Percentiles rank a stretch among this genome's conserved stretches.
Conservation (phyloP, 2,797 vertebrate species). For the Oreortyx pictus region DNA sequence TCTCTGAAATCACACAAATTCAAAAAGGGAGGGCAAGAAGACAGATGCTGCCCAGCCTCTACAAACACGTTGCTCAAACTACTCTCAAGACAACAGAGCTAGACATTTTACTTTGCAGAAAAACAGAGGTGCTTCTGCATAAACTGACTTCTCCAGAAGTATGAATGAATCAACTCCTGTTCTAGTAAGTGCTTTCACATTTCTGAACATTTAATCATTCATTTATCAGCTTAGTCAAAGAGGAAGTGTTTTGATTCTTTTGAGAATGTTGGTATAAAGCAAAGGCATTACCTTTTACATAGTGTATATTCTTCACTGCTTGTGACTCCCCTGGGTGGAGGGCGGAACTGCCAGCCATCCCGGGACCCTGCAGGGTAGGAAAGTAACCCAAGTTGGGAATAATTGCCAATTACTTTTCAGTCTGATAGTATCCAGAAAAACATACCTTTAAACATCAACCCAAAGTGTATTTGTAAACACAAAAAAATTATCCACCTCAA, state of each 20-base stretch:
- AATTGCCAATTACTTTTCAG: neutral
- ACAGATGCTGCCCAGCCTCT: neutral
- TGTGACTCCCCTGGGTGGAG: slow-evolving; percentile 96
- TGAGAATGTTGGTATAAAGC: neutral
- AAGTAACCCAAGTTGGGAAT: neutral
- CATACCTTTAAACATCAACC: neutral
- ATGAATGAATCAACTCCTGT: neutral
- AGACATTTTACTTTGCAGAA: neutral
- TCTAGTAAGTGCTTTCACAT: neutral
- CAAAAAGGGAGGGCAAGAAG: neutral
- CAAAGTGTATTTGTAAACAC: neutral
- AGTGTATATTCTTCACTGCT: slow-evolving; percentile 99
- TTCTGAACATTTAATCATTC: neutral
- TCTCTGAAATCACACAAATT: neutral
- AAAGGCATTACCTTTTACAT: slow-evolving; percentile 91
- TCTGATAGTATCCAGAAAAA: neutral
- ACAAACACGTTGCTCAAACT: neutral
- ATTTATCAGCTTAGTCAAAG: slow-evolving; percentile 1
- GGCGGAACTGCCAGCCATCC: slow-evolving; percentile 97
- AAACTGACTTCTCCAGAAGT: neutral
- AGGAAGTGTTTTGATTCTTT: neutral
- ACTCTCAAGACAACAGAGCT: neutral
- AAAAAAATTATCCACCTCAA: neutral
- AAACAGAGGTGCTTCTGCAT: neutral
- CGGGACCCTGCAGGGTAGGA: slow-evolving; percentile 78